Evolutionary conservation across 2,888 invertebrate genomes (phyloP).

Genomic region (Thera obeliscata): DNA sequence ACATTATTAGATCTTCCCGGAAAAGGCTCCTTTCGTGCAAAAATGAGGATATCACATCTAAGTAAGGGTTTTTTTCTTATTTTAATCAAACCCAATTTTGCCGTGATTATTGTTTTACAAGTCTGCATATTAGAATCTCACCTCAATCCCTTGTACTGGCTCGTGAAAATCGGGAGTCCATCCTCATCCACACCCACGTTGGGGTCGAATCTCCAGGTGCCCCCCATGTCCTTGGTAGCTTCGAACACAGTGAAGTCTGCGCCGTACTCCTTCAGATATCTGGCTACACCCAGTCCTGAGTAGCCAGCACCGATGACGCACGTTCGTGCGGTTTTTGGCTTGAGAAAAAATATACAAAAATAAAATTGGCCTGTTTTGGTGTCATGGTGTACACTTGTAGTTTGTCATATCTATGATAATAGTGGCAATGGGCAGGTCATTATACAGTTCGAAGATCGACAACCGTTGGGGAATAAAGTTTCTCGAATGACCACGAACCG

Average conservation of each 20-base stretch:
- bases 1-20: too few relatives aligned
- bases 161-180: constrained; percentile 89
- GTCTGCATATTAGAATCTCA: constrained; percentile 34
- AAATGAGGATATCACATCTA: too few relatives aligned
- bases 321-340: constrained; percentile 51
- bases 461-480: too few relatives aligned
- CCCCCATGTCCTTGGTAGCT: constrained; percentile 87
- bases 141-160: constrained; percentile 91
- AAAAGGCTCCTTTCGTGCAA: too few relatives aligned
- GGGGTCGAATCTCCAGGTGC: constrained; percentile 92
- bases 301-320: constrained; percentile 91
- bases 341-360: constrained; percentile 41
- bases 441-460: too few relatives aligned
- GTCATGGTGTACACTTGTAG: too few relatives aligned
- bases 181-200: constrained; percentile 85
- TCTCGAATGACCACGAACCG: too few relatives aligned
- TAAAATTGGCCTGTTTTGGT: not conserved
- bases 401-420: too few relatives aligned
- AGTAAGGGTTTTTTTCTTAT: too few relatives aligned
- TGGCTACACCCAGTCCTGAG: constrained; percentile 87
- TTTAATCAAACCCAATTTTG: too few relatives aligned
- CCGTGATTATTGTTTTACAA: too few relatives aligned
- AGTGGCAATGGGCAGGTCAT: too few relatives aligned
- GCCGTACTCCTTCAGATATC: constrained; percentile 82
- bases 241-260: constrained; percentile 87